Evolutionary conservation across 2,113 vertebrate genomes (phyloP).

Genomic region (Terrapene triunguis): DNA sequence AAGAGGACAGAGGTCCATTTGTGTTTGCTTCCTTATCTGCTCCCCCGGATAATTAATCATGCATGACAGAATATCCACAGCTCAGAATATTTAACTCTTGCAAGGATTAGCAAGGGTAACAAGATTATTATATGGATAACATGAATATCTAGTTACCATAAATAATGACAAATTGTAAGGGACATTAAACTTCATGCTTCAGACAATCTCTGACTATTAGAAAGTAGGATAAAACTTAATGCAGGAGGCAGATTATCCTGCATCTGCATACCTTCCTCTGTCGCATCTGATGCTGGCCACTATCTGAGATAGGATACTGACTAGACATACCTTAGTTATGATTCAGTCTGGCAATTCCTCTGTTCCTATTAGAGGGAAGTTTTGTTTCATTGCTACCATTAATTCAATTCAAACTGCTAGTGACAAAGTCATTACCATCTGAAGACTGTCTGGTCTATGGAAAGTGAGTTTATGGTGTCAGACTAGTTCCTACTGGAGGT

Average conservation of each 20-base stretch:
- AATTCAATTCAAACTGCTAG: fast-evolving
- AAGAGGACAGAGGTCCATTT: neutral
- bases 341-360: fast-evolving
- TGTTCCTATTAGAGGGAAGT: fast-evolving
- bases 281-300: neutral
- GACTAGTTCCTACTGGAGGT: neutral
- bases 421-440: fast-evolving
- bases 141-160: neutral
- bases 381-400: fast-evolving
- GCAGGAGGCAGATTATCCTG: neutral
- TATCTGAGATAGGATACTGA: too few species aligned
- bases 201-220: neutral
- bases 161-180: neutral
- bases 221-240: neutral
- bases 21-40: neutral
- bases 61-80: fast-evolving
- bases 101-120: neutral
- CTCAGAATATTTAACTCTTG: neutral
- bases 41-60: neutral
- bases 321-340: fast-evolving
- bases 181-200: neutral
- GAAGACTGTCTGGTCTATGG: neutral
- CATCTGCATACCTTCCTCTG: neutral
- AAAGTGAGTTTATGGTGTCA: neutral
- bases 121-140: neutral